Evolutionary conservation across 2,113 vertebrate species (phyloP), one percentile per base, ranked within the genome.

Genomic region (Lophotis ruficrista): DNA sequence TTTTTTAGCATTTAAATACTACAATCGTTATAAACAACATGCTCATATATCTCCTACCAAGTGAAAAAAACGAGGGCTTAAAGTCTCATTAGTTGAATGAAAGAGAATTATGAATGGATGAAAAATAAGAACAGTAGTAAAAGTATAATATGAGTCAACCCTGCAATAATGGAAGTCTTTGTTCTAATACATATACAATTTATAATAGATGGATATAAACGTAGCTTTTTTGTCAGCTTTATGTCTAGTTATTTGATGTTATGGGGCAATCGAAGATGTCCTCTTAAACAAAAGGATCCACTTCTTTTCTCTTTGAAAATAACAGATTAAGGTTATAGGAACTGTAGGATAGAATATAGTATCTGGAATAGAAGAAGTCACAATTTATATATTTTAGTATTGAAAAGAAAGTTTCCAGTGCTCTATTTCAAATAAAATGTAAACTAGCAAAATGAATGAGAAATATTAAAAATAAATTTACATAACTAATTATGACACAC

Each of bases 81-180:
- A 45, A 66, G 8, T 57, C 12, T 2, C 7, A 19, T 38, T 48
- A 50, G 3, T 45, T 62, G 25, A 71, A 79, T 25, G 7, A 57
- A 56, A 56, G 5, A 75, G 3, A 2, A 3, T 27, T 68, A 5
- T 82, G 25, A 73, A 53, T 21, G 11, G 7, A 73, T 43, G 25
- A 73, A 78, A 87, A 87, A 45, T 43, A 56, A 48, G 8, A 31
- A 9, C 14, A 30, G 14, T 23, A 56, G 9, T 54, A 51, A 77
- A 60, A 0, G 1, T 51, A 11, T 68, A 50, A 33, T 38, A 19
- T 17, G 10, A 73, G 12, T 62, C 2, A 11, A 20, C 2, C 1
- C 3, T 54, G 14, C 6, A 82, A 17, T n/a, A 58, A 60, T 9
- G 35, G 25, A 82, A 89, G 6, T 18, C 8, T 80, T 87, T 65